Conservation (phyloP, 2,888 invertebrate species). For the Pristionchus entomophagus region DNA sequence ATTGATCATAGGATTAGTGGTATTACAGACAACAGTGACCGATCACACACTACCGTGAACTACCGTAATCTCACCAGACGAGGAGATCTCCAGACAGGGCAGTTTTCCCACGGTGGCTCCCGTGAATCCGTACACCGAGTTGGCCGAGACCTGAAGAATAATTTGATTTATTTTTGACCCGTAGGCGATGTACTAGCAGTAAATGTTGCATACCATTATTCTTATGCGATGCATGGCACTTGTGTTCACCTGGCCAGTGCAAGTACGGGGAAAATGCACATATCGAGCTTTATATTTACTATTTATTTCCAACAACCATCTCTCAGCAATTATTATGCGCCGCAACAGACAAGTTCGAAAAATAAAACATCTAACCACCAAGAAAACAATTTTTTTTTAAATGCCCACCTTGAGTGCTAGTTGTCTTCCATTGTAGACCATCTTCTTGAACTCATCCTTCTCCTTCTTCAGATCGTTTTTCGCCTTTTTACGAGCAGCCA, state of each 20-base stretch:
- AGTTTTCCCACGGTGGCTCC: conserved; percentile 97
- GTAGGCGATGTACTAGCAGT: neutral
- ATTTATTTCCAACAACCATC: too few species aligned
- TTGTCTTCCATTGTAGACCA: conserved; percentile 85
- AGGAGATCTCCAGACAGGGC: conserved; percentile 94
- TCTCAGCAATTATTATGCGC: too few species aligned
- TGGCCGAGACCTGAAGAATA: conserved; percentile 81
- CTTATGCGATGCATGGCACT: neutral
- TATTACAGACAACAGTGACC: too few species aligned
- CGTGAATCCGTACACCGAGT: conserved; percentile 99
- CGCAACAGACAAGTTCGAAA: too few species aligned
- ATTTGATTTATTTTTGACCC: neutral
- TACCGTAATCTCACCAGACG: conserved; percentile 76
- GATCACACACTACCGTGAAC: neutral
- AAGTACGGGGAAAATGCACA: too few species aligned
- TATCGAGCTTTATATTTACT: too few species aligned
- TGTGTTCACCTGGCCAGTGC: neutral
- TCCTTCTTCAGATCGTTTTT: conserved; percentile 95
- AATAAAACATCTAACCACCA: too few species aligned
- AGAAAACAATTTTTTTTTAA: too few species aligned
- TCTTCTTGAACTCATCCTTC: conserved; percentile 77
- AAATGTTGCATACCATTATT: neutral
- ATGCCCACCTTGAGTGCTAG: conserved; percentile 94
- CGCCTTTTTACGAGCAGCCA: conserved; percentile 77
- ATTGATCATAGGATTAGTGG: too few species aligned